A percentile compares a stretch with the other conserved stretches of the same genome.
These are phyloP conservation scores for Phortica okadai DNA, from an alignment of 2,888 invertebrate species.

Conservation along the genomic window DNA sequence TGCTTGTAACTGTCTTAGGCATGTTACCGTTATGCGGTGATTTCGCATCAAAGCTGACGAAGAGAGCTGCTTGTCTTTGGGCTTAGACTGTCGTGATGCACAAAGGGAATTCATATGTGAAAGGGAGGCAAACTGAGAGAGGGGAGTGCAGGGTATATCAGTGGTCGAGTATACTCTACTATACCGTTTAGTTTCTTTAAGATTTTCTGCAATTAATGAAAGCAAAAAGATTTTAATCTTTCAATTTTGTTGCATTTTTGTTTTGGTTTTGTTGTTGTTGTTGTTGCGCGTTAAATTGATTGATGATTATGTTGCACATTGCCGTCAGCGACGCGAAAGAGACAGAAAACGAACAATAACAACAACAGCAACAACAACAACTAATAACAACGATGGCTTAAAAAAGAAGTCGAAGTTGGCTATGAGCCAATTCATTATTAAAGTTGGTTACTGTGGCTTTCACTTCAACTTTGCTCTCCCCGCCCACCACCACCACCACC, in stretches of 20 bases:
- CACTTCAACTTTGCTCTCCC: background rate
- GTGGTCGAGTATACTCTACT: too few relatives aligned
- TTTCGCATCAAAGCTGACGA: too few relatives aligned
- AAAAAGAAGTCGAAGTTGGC: conserved; percentile 2
- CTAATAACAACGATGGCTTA: background rate
- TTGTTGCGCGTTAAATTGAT: background rate
- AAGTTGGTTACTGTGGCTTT: conserved; percentile 9
- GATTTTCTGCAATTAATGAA: too few relatives aligned
- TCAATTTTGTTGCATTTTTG: background rate
- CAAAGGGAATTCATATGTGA: too few relatives aligned
- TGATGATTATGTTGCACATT: background rate
- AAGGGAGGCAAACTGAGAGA: too few relatives aligned
- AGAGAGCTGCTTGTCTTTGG: too few relatives aligned
- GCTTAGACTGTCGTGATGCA: too few relatives aligned
- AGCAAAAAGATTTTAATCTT: too few relatives aligned
- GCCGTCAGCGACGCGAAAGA: background rate
- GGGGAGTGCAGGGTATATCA: too few relatives aligned
- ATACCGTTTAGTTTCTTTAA: too few relatives aligned
- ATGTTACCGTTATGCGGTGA: too few relatives aligned
- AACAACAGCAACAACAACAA: conserved; percentile 10
- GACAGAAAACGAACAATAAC: background rate
- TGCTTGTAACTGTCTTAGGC: too few relatives aligned
- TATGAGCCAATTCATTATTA: conserved; percentile 25
- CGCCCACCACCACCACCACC: background rate
- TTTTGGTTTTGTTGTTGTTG: conserved; percentile 12